These are phyloP conservation scores for Mus caroli DNA, from an alignment of 2,797 vertebrate genomes.

Conservation along the genomic window DNA sequence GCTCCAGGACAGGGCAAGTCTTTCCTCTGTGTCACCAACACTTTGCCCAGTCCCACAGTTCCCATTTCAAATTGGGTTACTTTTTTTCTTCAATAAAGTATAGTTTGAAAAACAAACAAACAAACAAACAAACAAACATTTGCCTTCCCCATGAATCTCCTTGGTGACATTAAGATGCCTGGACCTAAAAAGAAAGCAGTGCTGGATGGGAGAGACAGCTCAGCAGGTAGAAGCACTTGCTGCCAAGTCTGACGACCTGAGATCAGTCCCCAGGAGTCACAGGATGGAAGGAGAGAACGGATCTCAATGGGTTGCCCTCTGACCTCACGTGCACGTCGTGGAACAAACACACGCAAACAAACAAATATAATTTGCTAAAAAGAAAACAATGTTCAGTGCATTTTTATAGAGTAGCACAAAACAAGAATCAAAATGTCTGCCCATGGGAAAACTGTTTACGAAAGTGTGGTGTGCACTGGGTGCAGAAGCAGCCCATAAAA, in stretches of 20 bases:
- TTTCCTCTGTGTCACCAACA: fast-evolving
- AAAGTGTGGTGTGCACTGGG: neutral
- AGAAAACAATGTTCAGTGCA: neutral
- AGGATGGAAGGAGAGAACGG: neutral
- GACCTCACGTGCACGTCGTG: neutral
- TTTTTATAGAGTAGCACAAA: neutral
- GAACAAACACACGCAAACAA: neutral
- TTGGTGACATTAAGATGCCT: neutral
- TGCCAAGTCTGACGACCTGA: neutral
- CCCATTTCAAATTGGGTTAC: neutral
- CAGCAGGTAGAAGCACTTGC: neutral
- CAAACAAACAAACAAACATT: neutral
- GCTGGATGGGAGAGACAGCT: neutral
- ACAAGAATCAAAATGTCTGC: neutral
- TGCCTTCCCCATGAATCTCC: neutral
- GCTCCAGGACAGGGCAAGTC: fast-evolving
- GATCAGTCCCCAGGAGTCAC: neutral
- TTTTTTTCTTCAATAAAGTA: neutral
- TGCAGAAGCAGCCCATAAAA: neutral
- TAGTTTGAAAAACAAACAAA: neutral
- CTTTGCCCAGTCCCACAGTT: neutral
- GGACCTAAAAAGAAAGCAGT: neutral
- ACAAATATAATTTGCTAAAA: neutral
- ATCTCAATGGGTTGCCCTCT: neutral
- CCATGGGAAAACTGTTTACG: neutral